Base-by-base conservation (phyloP, 2,113 vertebrate genomes). In the Passer montanus region DNA sequence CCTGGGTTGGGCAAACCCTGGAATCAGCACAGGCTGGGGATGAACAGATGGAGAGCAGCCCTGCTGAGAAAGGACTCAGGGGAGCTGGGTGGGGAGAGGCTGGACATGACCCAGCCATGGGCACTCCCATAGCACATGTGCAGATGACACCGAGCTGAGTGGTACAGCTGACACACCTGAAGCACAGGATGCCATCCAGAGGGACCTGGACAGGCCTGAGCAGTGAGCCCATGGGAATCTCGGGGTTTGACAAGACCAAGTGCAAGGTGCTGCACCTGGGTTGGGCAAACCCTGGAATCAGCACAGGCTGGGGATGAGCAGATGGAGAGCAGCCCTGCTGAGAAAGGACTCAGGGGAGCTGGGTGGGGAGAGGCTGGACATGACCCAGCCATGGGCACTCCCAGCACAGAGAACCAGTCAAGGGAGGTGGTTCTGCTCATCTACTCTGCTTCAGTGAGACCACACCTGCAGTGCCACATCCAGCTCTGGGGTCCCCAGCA, bases 311-410 rank as follows among this genome's bases (percentile, higher is more conserved):
- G 46, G 53, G 33, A 46, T 46, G 73, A 10, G 8, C 44, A 52
- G 53, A 31, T 44, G 0, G 15, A 77, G 33, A 59, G 53, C 44
- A 68, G 52, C 52, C 35, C 31, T 76, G 44, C 35, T 20, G 31
- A 43, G 83, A 26, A 26, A 35, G 44, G 72, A 22, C 44, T 31
- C 0, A 0, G 35, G 23, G 20, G 9, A 30, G 69, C 23, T 64
- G 41, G 3, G 46, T n/a, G 27, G 6, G n/a, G 27, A 39, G 53
- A 44, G 46, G 46, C 39, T 69, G 63, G 23, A 28, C 23, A 16
- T 46, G 28, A 13, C 1, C 37, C 20, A 33, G 55, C 46, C 2
- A 1, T 28, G 33, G 5, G 39, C 1, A 2, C n/a, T 63, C 3
- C 1, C n/a, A 63, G 66, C 47, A 20, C 19, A 30, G n/a, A 27